Base-by-base conservation (phyloP, 2,113 vertebrate species). In the Peromyscus leucopus region DNA sequence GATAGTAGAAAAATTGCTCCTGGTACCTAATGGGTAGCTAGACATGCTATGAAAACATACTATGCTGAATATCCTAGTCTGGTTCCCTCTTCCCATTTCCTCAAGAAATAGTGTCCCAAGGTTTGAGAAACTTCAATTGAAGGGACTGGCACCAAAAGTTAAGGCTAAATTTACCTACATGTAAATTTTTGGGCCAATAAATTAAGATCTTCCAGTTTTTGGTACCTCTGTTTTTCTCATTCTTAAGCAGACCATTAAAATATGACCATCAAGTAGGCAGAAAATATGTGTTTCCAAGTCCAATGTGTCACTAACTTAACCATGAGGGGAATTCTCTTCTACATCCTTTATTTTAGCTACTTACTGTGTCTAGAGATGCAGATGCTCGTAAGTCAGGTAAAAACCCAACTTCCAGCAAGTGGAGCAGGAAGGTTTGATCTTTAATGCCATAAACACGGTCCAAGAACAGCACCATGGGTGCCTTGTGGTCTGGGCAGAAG, bases 401-500 rank as follows among this genome's bases (percentile, higher is more conserved):
- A 98, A 99, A 99, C 93, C 99, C 99, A 97, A 99, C 99, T 98
- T 99, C 99, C 10, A 99, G 97, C 72, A 99, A 98, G 96, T 99
- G 99, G 85, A 99, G 99, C 74, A 99, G 99, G 88, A 99, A 99
- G 94, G 98, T 99, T 98, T 99, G 99, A 98, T 99, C 99, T 98
- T 99, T 99, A 85, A 99, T 99, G 83, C 99, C 99, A 82, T 99
- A 99, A 28, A 99, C 99, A 65, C 99, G 99, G 97, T 99, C 99
- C 98, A 99, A 98, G 98, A 99, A 99, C 90, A 99, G 99, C 97
- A 99, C 99, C 99, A 99, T 99, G 86, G 99, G 99, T 80, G 99
- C 99, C 98, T 99, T 99, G 98, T 99, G 99, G 96, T 99, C 99
- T 42, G 99, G 99, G 96, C 99, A 99, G 98, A 99, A 99, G 97